Base-by-base conservation (phyloP, 2,113 vertebrate species). In the Catharus fuscescens region DNA sequence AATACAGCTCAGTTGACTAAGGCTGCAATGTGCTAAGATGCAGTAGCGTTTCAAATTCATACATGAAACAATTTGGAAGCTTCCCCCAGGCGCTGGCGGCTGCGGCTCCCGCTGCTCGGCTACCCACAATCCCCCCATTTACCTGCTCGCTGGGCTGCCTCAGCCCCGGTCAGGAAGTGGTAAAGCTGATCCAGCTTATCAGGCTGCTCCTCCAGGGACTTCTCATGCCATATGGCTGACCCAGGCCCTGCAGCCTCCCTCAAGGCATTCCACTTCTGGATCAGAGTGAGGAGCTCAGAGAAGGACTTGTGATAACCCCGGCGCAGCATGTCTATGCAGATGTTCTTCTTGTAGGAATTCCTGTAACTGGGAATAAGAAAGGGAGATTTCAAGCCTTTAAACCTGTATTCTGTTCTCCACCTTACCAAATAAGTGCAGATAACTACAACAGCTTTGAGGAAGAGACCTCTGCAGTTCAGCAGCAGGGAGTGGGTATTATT, bases 191-290 rank as follows among this genome's bases (percentile, higher is more conserved):
- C 98, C 98, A 99, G 98, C 96, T 99, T 98, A 95, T 99, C 97
- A 36, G 97, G 98, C 98, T 98, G 98, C 73, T 98, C 98, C 98
- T 98, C 98, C 93, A 98, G 95, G 92, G 98, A 98, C 82, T 94
- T 98, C 97, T 99, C 98, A 92, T 97, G 94, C 99, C 99, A 99
- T 98, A 99, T 99, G 98, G 98, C 98, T 98, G 99, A 99, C 98
- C 98, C 98, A 97, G 98, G 96, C 96, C 98, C 98, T 81, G 98
- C 98, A 92, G 98, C 98, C 96, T 98, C 98, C 98, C 98, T 98
- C 95, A 98, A 98, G 97, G 97, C 93, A 84, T 98, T 97, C 98
- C 96, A 98, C 89, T 98, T 97, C 97, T 98, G 97, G 98, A 99
- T 99, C 97, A 99, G 97, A 96, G 97, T 36, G 74, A 98, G 98